These are phyloP conservation scores for Scaptomyza hsui DNA, from an alignment of 1,140 invertebrate genomes.

Conservation along the genomic window DNA sequence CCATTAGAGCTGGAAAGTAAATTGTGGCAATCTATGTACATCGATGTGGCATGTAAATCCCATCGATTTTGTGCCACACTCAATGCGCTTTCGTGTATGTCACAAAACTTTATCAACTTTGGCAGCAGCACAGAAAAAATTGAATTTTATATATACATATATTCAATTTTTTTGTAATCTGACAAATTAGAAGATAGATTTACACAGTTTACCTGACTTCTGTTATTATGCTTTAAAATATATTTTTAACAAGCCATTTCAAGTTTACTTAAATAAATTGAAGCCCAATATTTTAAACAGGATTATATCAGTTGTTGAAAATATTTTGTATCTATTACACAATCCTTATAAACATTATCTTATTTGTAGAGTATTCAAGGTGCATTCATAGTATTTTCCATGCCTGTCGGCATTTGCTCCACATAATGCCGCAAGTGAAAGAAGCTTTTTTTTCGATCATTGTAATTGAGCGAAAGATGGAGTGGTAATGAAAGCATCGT, in stretches of 20 bases:
- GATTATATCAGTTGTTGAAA: too few relatives aligned
- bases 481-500: slow-evolving; percentile 59
- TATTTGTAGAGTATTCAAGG: slow-evolving; percentile 13
- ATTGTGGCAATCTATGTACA: slow-evolving; percentile 55
- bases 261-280: too few relatives aligned
- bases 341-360: neutral
- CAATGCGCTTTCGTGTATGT: slow-evolving; percentile 5
- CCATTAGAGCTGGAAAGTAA: slow-evolving; percentile 63
- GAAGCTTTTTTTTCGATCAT: slow-evolving; percentile 42
- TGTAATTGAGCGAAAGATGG: slow-evolving; percentile 20
- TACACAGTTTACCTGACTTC: too few relatives aligned
- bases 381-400: too few relatives aligned
- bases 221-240: too few relatives aligned
- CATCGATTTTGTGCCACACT: slow-evolving; percentile 18
- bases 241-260: too few relatives aligned
- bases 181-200: too few relatives aligned
- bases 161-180: too few relatives aligned
- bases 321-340: too few relatives aligned
- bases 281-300: too few relatives aligned
- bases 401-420: slow-evolving; percentile 48
- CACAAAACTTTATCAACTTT: neutral
- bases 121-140: neutral
- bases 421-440: slow-evolving; percentile 65
- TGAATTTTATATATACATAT: too few relatives aligned
- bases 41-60: slow-evolving; percentile 41